Base-by-base conservation (phyloP, 37 sponge, comb jelly and placozoan genomes). In the Amphimedon queenslandica region DNA sequence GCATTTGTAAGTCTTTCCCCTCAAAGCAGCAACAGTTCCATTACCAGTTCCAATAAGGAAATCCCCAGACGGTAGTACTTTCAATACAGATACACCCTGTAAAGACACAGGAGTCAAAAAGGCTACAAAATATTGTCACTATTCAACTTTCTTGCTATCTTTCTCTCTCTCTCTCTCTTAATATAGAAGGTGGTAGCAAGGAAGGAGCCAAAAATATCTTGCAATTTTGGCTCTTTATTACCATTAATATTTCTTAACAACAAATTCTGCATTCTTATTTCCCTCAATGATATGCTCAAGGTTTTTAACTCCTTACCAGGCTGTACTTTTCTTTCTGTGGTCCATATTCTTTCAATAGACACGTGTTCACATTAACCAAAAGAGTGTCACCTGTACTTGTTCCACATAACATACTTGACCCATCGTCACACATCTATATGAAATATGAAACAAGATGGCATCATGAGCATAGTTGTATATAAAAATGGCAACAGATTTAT, bases 241-340 rank as follows among this genome's bases (percentile, higher is more conserved):
- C n/a, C n/a, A n/a, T n/a, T n/a, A n/a, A n/a, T n/a, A n/a, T n/a
- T n/a, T n/a, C n/a, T n/a, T n/a, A n/a, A n/a, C n/a, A n/a, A n/a
- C n/a, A n/a, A n/a, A n/a, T n/a, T n/a, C n/a, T n/a, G n/a, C n/a
- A n/a, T n/a, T n/a, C n/a, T n/a, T n/a, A n/a, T n/a, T n/a, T n/a
- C n/a, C n/a, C n/a, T 47, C 13, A 18, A 47, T 47, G 13, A 18
- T 18, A 47, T 47, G 13, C 8, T 13, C 8, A 18, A 47, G 13
- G 13, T 47, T 18, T 47, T 18, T 47, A 47, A 18, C 8, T 32
- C 58, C 20, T 58, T 58, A 57, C 88, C 27, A 64, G 88, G 55
- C 93, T 88, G 71, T 79, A 89, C 70, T 92, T 92, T 37, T 95
- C 75, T 74, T 98, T 98, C 70, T 80, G 78, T 4, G 99, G 99